Percentiles rank a stretch among this genome's conserved stretches.
These are phyloP conservation scores for Aplysina aerophoba DNA, from an alignment of 37 sponge, comb jelly and placozoan species.

Conservation along the genomic window DNA sequence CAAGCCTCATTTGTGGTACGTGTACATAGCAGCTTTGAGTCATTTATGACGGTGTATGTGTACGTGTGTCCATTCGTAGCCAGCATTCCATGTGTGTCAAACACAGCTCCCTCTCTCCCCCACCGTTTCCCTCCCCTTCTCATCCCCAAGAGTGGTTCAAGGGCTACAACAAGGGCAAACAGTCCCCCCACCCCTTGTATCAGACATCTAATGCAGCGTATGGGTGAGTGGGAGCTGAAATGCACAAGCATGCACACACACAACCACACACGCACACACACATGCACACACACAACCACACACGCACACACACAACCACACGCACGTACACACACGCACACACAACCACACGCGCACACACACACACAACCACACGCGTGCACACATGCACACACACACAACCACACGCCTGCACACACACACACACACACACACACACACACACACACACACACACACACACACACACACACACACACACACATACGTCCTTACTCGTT, in stretches of 20 bases:
- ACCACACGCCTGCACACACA: conserved; percentile 7
- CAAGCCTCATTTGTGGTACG: background rate
- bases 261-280: no score
- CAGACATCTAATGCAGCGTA: conserved; percentile 55
- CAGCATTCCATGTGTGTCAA: no score
- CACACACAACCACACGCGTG: conserved; percentile 7
- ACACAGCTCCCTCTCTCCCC: no score
- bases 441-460: conserved; percentile 26
- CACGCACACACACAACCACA: conserved; percentile 2
- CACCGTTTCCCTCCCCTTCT: background rate
- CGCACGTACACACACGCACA: conserved; percentile 25
- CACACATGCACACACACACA: conserved; percentile 5
- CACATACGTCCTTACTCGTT: background rate
- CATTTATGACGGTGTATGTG: background rate
- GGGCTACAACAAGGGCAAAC: conserved; percentile 65
- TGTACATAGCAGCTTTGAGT: background rate
- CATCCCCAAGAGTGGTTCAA: conserved; percentile 60
- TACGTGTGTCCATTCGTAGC: no score
- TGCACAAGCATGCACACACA: background rate
- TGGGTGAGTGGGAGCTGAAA: conserved; percentile 53
- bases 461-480: conserved; percentile 29
- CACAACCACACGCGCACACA: conserved; percentile 1
- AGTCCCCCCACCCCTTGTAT: conserved; percentile 56
- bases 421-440: background rate
- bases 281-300: no score